Evolutionary conservation across 2,888 invertebrate genomes (phyloP).

Genomic region (Gari tellinella): DNA sequence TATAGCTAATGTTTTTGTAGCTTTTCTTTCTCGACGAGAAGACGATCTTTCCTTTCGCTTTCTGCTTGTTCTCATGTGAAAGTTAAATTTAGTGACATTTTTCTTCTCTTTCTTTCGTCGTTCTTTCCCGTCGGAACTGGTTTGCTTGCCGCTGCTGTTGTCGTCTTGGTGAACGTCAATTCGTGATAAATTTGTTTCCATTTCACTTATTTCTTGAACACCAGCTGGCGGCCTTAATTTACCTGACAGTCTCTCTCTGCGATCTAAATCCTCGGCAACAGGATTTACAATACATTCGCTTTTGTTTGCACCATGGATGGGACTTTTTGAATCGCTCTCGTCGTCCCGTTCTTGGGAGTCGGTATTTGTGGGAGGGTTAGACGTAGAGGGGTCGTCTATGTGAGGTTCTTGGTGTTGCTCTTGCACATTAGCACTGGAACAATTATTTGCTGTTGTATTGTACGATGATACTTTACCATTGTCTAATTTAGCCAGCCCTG

Average conservation of each 20-base stretch:
- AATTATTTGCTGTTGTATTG: conserved; percentile 71
- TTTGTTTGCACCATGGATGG: conserved; percentile 85
- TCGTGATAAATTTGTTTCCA: conserved; percentile 53
- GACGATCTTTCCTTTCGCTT: conserved; percentile 86
- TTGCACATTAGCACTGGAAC: conserved; percentile 45
- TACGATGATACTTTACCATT: conserved; percentile 77
- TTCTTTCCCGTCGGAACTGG: conserved; percentile 49
- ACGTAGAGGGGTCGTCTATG: conserved; percentile 67
- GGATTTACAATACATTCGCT: conserved; percentile 96
- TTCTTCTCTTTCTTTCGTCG: conserved; percentile 73
- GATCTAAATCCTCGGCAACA: conserved; percentile 86
- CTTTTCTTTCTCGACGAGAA: conserved; percentile 91
- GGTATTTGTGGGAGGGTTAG: conserved; percentile 63
- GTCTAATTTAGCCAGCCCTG: conserved; percentile 76
- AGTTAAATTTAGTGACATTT: conserved; percentile 82
- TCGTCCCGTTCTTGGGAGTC: conserved; percentile 77
- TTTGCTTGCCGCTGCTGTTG: conserved; percentile 52
- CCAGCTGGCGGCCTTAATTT: conserved; percentile 11
- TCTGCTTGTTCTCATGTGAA: conserved; percentile 90
- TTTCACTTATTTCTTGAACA: conserved; percentile 26
- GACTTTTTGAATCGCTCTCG: conserved; percentile 67
- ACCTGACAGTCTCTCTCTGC: conserved; percentile 38
- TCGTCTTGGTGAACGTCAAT: conserved; percentile 45
- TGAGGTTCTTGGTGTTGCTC: conserved; percentile 52
- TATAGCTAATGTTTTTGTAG: conserved; percentile 99